These are phyloP conservation scores for Rhopilema esculentum DNA, from an alignment of 30 jellyfish, hydroid and myxozoan genomes.

Conservation along the genomic window DNA sequence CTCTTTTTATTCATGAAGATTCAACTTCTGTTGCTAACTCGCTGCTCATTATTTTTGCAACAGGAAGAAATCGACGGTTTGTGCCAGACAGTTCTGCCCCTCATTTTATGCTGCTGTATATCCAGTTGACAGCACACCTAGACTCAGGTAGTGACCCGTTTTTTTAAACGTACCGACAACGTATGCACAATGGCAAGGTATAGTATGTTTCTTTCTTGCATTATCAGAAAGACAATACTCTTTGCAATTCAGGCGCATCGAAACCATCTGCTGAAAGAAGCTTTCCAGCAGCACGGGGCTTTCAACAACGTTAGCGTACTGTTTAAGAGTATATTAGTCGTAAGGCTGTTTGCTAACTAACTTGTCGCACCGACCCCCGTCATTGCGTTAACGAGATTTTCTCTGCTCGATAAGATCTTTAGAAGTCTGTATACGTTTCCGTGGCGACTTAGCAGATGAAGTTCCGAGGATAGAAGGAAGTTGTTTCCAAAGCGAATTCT, in stretches of 20 bases:
- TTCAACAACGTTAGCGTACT: not conserved
- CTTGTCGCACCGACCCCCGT: conserved; percentile 28
- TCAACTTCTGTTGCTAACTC: no score
- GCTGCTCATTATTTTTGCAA: no score
- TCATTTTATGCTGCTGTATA: no score
- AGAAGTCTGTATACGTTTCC: conserved; percentile 45
- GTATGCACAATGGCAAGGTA: not conserved
- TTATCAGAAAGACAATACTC: not conserved
- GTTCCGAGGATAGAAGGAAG: not conserved
- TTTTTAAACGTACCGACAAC: not conserved
- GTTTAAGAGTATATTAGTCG: not conserved
- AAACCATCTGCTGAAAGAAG: conserved; percentile 25
- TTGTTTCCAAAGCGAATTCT: not conserved
- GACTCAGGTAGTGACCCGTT: not conserved
- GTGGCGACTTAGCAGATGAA: conserved; percentile 25
- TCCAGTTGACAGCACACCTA: no score
- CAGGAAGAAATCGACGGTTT: no score
- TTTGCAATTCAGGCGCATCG: conserved; percentile 20
- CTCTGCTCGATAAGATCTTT: conserved; percentile 39
- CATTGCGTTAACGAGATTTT: not conserved
- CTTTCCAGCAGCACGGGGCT: not conserved
- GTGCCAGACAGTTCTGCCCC: no score
- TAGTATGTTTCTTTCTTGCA: conserved; percentile 1
- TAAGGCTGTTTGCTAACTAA: not conserved
- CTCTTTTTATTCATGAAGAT: no score